Base-by-base conservation (phyloP, 2,113 vertebrate genomes). In the Plecturocebus donacophilus region DNA sequence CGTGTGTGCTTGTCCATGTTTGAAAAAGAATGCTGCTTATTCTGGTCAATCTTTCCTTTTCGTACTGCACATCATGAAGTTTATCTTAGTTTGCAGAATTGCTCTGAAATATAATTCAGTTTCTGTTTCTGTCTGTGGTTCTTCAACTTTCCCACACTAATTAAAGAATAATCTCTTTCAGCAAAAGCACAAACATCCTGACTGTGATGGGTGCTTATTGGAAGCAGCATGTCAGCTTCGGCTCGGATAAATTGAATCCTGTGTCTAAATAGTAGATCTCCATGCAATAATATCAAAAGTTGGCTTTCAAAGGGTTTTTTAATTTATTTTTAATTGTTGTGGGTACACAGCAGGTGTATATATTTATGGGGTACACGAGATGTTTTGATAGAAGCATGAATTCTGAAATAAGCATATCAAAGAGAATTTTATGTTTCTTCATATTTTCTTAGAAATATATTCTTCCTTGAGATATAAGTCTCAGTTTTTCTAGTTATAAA, bases 61-160 rank as follows among this genome's bases (percentile, higher is more conserved):
- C 38, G 38, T 30, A 45, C 30, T 38, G 35, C 73, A 30, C 32
- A 40, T 52, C 38, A 68, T 42, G 11, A 90, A 77, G 8, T 84
- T 66, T 77, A 12, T 66, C 30, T 56, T 95, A 56, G n/a, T 45
- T 54, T 90, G n/a, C n/a, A 77, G 27, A 76, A 64, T 45, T 45
- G 12, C 19, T 54, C 32, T 84, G 23, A 21, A 94, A 85, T 9
- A 47, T 77, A 45, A 84, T 84, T 84, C n/a, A 32, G n/a, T 90
- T 90, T 95, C 87, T 56, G 11, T 77, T 84, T 95, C 87, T 56
- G 11, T 77, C 68, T 90, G n/a, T 66, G n/a, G 45, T 76, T 77
- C 71, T 47, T 21, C 7, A 8, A 47, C 9, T 49, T 73, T 75
- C 25, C 54, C 42, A 64, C 68, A 64, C 16, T 68, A 16, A 64